Evolutionary conservation across 2,888 invertebrate species (phyloP), one percentile per base, ranked within the genome.

Genomic region (Mythimna albipuncta): DNA sequence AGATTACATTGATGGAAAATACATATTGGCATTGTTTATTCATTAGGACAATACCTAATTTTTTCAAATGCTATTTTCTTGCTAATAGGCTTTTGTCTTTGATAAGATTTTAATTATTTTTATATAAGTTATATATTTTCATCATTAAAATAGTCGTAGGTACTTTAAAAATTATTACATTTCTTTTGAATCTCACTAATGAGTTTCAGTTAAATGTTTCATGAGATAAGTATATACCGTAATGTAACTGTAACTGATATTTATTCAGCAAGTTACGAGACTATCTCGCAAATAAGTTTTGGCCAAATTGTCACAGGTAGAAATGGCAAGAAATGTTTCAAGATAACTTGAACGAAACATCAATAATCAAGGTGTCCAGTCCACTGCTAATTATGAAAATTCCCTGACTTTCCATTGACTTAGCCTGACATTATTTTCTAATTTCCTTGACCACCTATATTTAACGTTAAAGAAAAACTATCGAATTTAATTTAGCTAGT

Each of bases 1-100:
- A 79, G 81, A 70, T 47, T 59, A 63, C 13, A 38, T 50, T n/a
- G 35, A 26, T 65, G n/a, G 41, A 67, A 79, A 74, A 67, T 74
- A 47, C 47, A 47, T 16, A 64, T 74, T 26, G 32, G 9, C 16
- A 44, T 21, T 65, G 62, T 44, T 35, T 64, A 57, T 65, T 68
- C 11, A 21, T 26, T 11, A 61, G 19, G 47, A 10, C 63, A 63
- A 57, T 50, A 2, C 5, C 4, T 35, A 9, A 26, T 59, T 59
- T 21, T 58, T 72, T 32, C 3, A 41, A 32, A 52, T 41, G 13
- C 11, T 47, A 26, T 44, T 70, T 62, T 68, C 3, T 2, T 16
- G 32, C 2, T 16, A 50, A 58, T 2, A 19, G 19, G 13, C 16
- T 52, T 54, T 64, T 26, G 41, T 21, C 50, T 52, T 52, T 54